Percentiles rank a stretch among this genome's conserved stretches.
Evolutionary conservation across 2,888 invertebrate species (phyloP).

Genomic region (Amiota minor): DNA sequence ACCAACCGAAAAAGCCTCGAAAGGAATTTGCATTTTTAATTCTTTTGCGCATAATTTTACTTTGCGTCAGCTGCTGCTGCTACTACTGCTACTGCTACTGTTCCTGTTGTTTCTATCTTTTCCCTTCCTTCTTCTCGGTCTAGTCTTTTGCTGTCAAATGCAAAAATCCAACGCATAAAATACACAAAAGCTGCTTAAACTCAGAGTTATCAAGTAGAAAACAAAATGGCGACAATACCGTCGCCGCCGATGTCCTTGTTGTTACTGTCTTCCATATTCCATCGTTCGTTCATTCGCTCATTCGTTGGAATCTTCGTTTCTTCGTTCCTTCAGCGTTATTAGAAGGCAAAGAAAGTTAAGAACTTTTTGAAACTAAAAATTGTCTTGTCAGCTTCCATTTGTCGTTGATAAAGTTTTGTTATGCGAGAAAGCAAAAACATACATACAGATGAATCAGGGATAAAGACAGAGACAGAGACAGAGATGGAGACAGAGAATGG

Average conservation of each 20-base stretch:
- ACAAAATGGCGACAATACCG: slow-evolving; percentile 36
- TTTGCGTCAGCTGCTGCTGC: slow-evolving; percentile 55
- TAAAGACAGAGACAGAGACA: too few species aligned
- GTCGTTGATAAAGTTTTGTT: slow-evolving; percentile 47
- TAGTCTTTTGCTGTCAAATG: slow-evolving; percentile 48
- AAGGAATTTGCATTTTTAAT: slow-evolving; percentile 63
- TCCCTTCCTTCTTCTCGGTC: too few species aligned
- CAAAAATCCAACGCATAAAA: slow-evolving; percentile 39
- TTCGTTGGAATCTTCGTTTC: too few species aligned
- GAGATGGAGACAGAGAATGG: neutral
- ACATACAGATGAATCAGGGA: too few species aligned
- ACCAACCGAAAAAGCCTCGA: slow-evolving; percentile 22
- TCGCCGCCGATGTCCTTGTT: slow-evolving; percentile 34
- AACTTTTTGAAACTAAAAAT: slow-evolving; percentile 48
- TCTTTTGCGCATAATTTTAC: slow-evolving; percentile 62
- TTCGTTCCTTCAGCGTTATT: neutral
- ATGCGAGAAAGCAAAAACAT: neutral
- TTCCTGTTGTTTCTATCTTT: too few species aligned
- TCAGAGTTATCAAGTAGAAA: neutral
- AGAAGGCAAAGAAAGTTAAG: neutral
- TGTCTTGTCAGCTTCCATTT: slow-evolving; percentile 67
- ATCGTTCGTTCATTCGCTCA: too few species aligned
- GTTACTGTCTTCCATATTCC: too few species aligned
- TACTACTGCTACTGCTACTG: too few species aligned
- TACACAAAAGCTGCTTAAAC: slow-evolving; percentile 21